Evolutionary conservation across 2,888 invertebrate species (phyloP).

Genomic region (Sycophila texana): DNA sequence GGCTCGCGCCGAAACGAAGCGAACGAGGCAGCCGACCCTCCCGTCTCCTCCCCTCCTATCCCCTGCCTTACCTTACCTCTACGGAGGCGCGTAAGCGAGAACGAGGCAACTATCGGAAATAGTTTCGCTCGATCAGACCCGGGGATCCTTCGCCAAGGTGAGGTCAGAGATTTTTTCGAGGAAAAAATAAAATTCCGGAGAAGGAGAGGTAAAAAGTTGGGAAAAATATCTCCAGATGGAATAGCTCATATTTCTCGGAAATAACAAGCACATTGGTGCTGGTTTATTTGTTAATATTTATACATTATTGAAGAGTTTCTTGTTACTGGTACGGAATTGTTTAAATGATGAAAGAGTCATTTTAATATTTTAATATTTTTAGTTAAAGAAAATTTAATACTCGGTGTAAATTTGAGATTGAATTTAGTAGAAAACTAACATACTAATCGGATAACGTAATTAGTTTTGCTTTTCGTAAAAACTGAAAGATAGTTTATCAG

Average conservation of each 20-base stretch:
- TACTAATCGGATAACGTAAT: no score
- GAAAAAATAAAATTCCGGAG: neutral
- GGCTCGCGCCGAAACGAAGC: constrained; percentile 55
- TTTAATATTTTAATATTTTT: constrained; percentile 6
- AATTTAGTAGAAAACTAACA: no score
- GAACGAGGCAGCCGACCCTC: constrained; percentile 48
- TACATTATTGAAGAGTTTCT: neutral
- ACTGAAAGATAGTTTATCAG: neutral
- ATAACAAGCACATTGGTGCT: constrained; percentile 22
- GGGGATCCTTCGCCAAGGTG: neutral
- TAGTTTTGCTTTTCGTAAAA: no score
- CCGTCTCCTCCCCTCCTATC: neutral
- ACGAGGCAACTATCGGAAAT: constrained; percentile 58
- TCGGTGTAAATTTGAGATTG: no score
- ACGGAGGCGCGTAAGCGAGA: constrained; percentile 55
- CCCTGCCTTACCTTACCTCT: neutral
- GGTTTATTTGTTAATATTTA: constrained; percentile 21
- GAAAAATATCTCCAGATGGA: neutral
- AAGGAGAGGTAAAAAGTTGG: no score
- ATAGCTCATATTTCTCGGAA: constrained; percentile 26
- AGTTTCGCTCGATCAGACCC: constrained; percentile 46
- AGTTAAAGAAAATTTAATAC: no score
- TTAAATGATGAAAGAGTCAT: neutral
- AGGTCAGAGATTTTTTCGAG: constrained; percentile 13
- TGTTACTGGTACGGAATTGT: no score